A percentile compares a stretch with the other conserved stretches of the same genome.
Evolutionary conservation across 1,140 invertebrate species (phyloP).

Genomic region (Psix sp.): DNA sequence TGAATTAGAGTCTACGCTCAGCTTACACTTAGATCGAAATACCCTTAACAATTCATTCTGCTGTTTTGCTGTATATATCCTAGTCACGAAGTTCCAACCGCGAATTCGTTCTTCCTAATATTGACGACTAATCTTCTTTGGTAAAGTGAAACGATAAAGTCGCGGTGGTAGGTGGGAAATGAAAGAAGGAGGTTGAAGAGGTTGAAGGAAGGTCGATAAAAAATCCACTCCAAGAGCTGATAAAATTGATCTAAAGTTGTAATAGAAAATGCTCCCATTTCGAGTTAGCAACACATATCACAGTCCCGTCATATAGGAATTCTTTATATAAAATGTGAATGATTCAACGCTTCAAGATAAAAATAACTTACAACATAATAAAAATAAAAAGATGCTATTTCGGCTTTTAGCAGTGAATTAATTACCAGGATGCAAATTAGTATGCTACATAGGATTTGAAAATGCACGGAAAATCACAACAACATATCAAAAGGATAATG

Average conservation of each 20-base stretch:
- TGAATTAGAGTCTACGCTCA: slow-evolving; percentile 29
- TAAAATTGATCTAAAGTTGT: slow-evolving; percentile 49
- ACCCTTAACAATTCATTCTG: slow-evolving; percentile 48
- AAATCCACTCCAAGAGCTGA: too few species aligned
- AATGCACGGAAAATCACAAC: too few species aligned
- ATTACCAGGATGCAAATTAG: too few species aligned
- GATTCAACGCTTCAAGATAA: too few species aligned
- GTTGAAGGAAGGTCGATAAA: too few species aligned
- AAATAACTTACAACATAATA: too few species aligned
- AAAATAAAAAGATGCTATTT: too few species aligned
- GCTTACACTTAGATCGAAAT: slow-evolving; percentile 32
- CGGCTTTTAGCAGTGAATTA: too few species aligned
- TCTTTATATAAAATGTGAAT: slow-evolving; percentile 20
- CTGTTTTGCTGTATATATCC: slow-evolving; percentile 47
- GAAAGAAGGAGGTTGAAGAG: slow-evolving; percentile 12
- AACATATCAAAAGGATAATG: too few species aligned
- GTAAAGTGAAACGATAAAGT: slow-evolving; percentile 27
- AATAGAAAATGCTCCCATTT: slow-evolving; percentile 43
- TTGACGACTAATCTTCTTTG: slow-evolving; percentile 58
- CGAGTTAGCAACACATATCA: slow-evolving; percentile 31
- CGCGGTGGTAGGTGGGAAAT: background rate
- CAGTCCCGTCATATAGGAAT: slow-evolving; percentile 14
- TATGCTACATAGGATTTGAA: too few species aligned
- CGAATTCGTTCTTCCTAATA: slow-evolving; percentile 54
- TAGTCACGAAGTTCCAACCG: slow-evolving; percentile 54